A percentile compares a stretch with the other conserved stretches of the same genome.
Evolutionary conservation across 2,113 vertebrate species (phyloP).

Genomic region (Cariama cristata): DNA sequence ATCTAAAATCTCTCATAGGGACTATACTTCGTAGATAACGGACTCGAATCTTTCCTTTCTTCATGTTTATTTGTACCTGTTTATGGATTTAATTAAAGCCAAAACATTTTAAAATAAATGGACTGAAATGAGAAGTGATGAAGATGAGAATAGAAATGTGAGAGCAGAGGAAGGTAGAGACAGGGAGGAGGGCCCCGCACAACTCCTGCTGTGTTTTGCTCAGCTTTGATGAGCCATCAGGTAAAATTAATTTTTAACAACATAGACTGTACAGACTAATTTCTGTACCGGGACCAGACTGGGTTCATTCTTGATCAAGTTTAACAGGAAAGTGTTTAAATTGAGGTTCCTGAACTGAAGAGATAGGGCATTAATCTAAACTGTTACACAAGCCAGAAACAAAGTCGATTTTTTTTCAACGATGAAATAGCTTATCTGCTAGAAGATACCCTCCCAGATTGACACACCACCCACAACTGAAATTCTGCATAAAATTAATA

Average conservation of each 20-base stretch:
- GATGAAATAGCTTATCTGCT: constrained; percentile 25
- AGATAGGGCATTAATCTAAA: constrained; percentile 19
- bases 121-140: not conserved
- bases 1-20: not conserved
- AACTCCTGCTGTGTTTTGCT: not conserved
- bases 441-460: not conserved
- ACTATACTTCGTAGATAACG: not conserved
- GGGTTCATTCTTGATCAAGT: constrained; percentile 2
- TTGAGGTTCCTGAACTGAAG: constrained; percentile 33
- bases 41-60: not conserved
- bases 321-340: constrained; percentile 49
- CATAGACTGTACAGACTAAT: not conserved
- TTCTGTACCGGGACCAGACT: not conserved
- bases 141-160: not conserved
- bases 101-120: not conserved
- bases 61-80: not conserved
- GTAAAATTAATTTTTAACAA: constrained; percentile 4
- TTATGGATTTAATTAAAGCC: not conserved
- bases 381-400: constrained; percentile 40
- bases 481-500: not conserved
- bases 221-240: not conserved
- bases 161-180: not conserved
- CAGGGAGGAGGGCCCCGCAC: not conserved
- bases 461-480: not conserved
- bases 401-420: constrained; percentile 14